phyloP scores from a whole-genome alignment of 2,888 invertebrate genomes.

The Drosophila flavopinicola region DNA sequence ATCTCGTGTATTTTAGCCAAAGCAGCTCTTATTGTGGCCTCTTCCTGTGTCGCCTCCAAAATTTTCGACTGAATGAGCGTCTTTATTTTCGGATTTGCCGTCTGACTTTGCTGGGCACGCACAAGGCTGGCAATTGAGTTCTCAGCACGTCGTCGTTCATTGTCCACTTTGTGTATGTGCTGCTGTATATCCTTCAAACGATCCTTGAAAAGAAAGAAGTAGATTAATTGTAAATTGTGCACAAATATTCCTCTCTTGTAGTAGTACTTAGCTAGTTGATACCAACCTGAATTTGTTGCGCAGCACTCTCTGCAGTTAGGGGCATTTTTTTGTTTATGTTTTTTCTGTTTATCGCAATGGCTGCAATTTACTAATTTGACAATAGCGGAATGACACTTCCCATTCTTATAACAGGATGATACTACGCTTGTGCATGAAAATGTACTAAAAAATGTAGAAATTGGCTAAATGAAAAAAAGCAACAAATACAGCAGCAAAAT shows the following conservation, averaged over 20 bases:
- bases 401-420: no score
- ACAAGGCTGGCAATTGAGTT: conserved; percentile 91
- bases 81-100: conserved; percentile 90
- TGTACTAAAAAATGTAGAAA: not conserved
- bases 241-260: no score
- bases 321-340: conserved; percentile 86
- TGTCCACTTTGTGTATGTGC: conserved; percentile 92
- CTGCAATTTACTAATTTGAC: not conserved
- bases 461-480: no score
- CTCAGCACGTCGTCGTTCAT: conserved; percentile 91
- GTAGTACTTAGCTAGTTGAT: not conserved
- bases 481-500: no score
- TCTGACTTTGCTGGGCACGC: conserved; percentile 88
- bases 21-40: conserved; percentile 92
- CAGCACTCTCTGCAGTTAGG: conserved; percentile 91
- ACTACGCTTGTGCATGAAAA: not conserved
- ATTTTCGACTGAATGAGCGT: conserved; percentile 91
- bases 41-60: conserved; percentile 93
- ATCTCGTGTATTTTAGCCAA: conserved; percentile 95
- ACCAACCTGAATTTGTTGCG: conserved; percentile 87
- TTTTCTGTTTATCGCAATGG: not conserved
- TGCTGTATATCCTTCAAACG: conserved; percentile 91
- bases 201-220: conserved; percentile 87
- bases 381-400: conserved; percentile 11
- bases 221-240: not conserved